A percentile compares a stretch with the other conserved stretches of the same genome.
These are phyloP conservation scores for Eupithecia tripunctaria DNA, from an alignment of 2,888 invertebrate species.

Conservation along the genomic window DNA sequence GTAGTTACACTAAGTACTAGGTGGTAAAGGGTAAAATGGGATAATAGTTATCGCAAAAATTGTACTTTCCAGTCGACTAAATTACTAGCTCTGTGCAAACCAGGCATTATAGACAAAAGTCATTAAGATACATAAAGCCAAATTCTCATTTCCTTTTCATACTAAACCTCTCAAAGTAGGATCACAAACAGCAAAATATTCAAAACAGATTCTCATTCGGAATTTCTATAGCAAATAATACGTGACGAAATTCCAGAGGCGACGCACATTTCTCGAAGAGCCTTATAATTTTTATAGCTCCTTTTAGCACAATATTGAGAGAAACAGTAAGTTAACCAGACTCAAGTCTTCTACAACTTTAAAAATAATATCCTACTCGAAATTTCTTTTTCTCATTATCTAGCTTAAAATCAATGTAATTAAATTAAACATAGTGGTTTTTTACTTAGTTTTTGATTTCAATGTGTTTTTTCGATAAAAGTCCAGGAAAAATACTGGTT, in stretches of 20 bases:
- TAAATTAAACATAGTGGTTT: background rate
- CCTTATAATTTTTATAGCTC: constrained; percentile 33
- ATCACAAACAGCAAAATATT: constrained; percentile 27
- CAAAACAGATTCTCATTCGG: constrained; percentile 33
- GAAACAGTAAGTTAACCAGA: constrained; percentile 3
- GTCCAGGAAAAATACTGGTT: background rate
- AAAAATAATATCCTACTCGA: too few relatives aligned
- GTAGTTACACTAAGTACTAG: too few relatives aligned
- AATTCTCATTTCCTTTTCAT: constrained; percentile 10
- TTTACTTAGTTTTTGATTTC: background rate
- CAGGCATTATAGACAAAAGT: background rate
- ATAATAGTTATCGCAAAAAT: background rate
- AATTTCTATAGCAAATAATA: constrained; percentile 32
- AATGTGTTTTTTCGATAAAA: background rate
- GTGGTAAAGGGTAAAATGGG: too few relatives aligned
- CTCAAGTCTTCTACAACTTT: too few relatives aligned
- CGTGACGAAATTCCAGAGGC: constrained; percentile 30
- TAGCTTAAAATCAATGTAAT: too few relatives aligned
- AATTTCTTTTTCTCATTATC: too few relatives aligned
- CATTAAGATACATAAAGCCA: background rate
- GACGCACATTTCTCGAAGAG: constrained; percentile 23
- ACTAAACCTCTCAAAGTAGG: constrained; percentile 9
- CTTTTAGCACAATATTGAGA: constrained; percentile 9
- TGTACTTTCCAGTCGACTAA: background rate
- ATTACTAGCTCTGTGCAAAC: background rate